Evolutionary conservation across 2,113 vertebrate species (phyloP).

Genomic region (Salminus brasiliensis): DNA sequence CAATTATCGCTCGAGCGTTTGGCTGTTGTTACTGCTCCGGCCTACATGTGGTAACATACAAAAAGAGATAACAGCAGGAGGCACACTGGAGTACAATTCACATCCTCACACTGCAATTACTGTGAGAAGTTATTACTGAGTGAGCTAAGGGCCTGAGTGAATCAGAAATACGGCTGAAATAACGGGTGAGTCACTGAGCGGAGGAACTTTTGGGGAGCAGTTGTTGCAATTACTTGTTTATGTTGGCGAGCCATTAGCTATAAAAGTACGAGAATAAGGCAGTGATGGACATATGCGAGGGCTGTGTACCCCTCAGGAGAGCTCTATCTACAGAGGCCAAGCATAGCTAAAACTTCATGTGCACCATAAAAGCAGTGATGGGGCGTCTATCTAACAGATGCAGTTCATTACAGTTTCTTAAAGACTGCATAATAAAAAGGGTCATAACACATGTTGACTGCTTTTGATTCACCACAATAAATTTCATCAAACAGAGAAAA

Average conservation of each 20-base stretch:
- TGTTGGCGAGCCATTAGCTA: conserved; percentile 13
- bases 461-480: neutral
- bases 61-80: neutral
- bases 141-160: neutral
- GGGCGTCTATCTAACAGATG: neutral
- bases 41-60: no score
- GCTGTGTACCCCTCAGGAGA: neutral
- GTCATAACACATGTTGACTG: neutral
- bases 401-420: neutral
- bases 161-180: conserved; percentile 13
- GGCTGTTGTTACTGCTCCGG: no score
- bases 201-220: neutral
- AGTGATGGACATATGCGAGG: neutral
- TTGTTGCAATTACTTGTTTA: conserved; percentile 27
- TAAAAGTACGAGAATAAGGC: conserved; percentile 9
- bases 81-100: neutral
- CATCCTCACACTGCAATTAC: neutral
- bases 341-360: neutral
- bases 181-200: neutral
- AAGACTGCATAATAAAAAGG: neutral
- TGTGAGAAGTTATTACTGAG: neutral
- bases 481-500: neutral
- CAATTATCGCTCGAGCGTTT: neutral
- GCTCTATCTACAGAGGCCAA: neutral
- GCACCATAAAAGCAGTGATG: neutral